Base-by-base conservation (phyloP, 2,113 vertebrate genomes). In the Archocentrus centrarchus region DNA sequence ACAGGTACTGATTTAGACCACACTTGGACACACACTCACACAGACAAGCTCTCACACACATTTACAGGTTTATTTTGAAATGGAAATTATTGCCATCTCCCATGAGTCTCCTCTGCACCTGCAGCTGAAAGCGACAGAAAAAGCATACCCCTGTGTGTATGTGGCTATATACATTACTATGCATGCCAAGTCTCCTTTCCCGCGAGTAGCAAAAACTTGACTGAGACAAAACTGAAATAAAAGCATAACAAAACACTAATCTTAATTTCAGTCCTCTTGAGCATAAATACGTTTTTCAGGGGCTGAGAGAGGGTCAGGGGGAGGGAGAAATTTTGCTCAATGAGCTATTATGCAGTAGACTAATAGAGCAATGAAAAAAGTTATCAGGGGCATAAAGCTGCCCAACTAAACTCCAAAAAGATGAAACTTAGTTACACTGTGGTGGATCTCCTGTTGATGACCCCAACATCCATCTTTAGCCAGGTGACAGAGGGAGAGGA, bases 31-130 rank as follows among this genome's bases (percentile, higher is more conserved):
- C 44, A 22, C 47, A 63, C 24, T 24, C 15, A 55, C 20, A 81
- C 11, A 59, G 20, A 64, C 39, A 41, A 57, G 22, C 20, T 84
- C 47, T 59, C 11, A 75, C 61, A 78, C 75, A 85, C 58, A 55
- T 11, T 3, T n/a, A 3, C 55, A 73, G 75, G 68, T 64, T 83
- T 68, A 79, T 85, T 93, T 92, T 89, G 47, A 89, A 88, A 92
- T 93, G 87, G 80, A 91, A 93, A 95, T 92, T 6, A 44, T n/a
- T 47, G 66, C 37, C 44, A 15, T 86, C 77, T 83, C 87, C 61
- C 79, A 32, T 0, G 63, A 83, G 27, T 57, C 62, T 89, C 44
- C 30, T 50, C 44, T 57, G 78, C 86, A 91, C 86, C 86, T 90
- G 87, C 85, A 93, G 78, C 78, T 81, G 57, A 58, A 62, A 77